Base-by-base conservation (phyloP, 2,113 vertebrate genomes). In the Siniperca knerii region DNA sequence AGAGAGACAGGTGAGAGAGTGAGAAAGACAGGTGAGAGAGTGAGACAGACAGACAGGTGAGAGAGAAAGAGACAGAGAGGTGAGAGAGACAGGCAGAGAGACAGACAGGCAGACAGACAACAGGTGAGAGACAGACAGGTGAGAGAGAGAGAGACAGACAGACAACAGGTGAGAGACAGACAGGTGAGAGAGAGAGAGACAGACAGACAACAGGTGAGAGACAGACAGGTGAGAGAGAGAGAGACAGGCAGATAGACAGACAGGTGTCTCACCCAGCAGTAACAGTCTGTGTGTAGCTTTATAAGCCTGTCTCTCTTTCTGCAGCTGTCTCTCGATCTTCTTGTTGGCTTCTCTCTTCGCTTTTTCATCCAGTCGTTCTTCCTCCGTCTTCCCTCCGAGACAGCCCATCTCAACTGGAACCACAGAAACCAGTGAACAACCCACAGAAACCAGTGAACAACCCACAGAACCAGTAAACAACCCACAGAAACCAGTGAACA, bases 271-370 rank as follows among this genome's bases (percentile, higher is more conserved):
- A 98, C 97, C 97, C 58, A 98, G 94, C 76, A 98, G 95, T 23
- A 98, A 91, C 66, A 98, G 96, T 80, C 97, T 94, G 94, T 97
- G 97, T 6, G 97, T 97, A n/a, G 97, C 96, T 90, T 96, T 97
- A 67, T 95, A 96, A 6, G 97, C 96, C 90, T 97, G 96, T 86
- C 95, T 94, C 79, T 96, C 96, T 50, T 96, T 97, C 91, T 95
- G 92, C 42, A 95, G 89, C 80, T 94, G 93, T 55, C 82, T 92
- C 77, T 95, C 94, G 1, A 94, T 95, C 84, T 94, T 95, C 80
- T 94, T 95, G 81, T 95, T 94, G 0, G 93, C 91, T 86, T 94
- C 93, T 84, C 93, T 35, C 33, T 92, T 94, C 0, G 80, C 90
- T 84, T 94, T 95, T 71, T 95, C 94, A 55, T 94, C 92, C 57